phyloP scores from a whole-genome alignment of 2,888 invertebrate species.

The Parnassius orleans region DNA sequence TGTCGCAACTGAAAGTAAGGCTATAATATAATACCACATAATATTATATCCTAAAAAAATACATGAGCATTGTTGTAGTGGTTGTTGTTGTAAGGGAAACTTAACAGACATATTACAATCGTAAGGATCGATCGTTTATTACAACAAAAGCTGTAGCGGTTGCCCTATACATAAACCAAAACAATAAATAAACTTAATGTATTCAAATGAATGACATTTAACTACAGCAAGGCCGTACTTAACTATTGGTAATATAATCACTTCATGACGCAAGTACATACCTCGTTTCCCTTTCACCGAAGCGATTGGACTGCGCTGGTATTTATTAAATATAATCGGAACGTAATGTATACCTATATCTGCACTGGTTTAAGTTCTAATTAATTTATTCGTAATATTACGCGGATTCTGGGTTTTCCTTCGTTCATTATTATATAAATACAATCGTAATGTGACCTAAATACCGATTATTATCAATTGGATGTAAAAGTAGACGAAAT shows the following conservation, averaged over 20 bases:
- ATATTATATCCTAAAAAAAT: no score
- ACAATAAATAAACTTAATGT: conserved; percentile 24
- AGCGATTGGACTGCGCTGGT: conserved; percentile 47
- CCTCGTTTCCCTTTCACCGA: conserved; percentile 66
- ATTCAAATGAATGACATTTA: conserved; percentile 35
- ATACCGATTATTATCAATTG: conserved; percentile 17
- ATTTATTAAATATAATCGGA: conserved; percentile 13
- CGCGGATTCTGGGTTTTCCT: conserved; percentile 28
- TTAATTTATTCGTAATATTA: conserved; percentile 31
- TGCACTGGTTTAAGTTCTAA: conserved; percentile 28
- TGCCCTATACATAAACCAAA: conserved; percentile 15
- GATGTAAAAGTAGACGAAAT: conserved; percentile 16
- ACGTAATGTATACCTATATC: not conserved
- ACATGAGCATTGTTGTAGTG: no score
- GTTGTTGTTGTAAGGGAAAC: no score
- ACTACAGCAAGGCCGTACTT: conserved; percentile 52
- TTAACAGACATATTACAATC: no score
- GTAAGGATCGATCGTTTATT: not conserved
- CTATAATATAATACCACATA: no score
- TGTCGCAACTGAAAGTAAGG: no score
- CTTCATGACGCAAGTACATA: conserved; percentile 57
- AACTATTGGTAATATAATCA: conserved; percentile 31
- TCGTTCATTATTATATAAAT: conserved; percentile 12
- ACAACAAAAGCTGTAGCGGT: not conserved
- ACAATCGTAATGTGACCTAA: conserved; percentile 14